Evolutionary conservation across 2,888 invertebrate genomes (phyloP), one percentile per base, ranked within the genome.

Genomic region (Alcis repandata): DNA sequence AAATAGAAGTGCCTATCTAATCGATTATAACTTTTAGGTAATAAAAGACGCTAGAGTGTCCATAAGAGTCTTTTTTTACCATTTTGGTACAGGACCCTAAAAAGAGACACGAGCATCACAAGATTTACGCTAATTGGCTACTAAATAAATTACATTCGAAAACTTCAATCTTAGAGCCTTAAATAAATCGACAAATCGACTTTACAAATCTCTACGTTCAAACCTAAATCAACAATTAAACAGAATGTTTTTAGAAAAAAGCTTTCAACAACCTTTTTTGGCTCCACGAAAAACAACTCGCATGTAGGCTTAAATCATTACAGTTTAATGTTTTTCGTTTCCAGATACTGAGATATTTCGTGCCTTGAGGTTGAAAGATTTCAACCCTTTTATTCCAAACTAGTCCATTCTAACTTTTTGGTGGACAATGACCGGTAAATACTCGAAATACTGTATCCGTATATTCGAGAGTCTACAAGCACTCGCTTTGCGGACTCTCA

Each of bases 401-500:
- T n/a, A n/a, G n/a, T n/a, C n/a, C n/a, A n/a, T n/a, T n/a, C n/a
- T n/a, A n/a, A n/a, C n/a, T n/a, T n/a, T n/a, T n/a, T n/a, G n/a
- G 22, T 27, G 15, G 19, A 46, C 48, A 57, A 41, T 22, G 54
- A 13, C 11, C 32, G 27, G 22, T 9, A 36, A 45, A 20, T 20
- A 45, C 45, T 45, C 17, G 36, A 36, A 54, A 45, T 27, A 46
- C 17, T 53, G 48, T 54, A 38, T 33, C 40, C 41, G n/a, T 32
- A 68, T 71, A 69, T 68, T 69, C 67, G 70, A 70, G 71, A 69
- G 79, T 80, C 76, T 78, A 20, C 45, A 79, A 86, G 81, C 82
- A 84, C 81, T 87, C 73, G 63, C 70, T 71, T 69, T 73, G 64
- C 70, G 76, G 76, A 77, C 80, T 80, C 80, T 86, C 79, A 82